Percentiles rank a stretch among this genome's conserved stretches.
Evolutionary conservation across 1,140 invertebrate species (phyloP).

Genomic region (Drosophila ercepeae): DNA sequence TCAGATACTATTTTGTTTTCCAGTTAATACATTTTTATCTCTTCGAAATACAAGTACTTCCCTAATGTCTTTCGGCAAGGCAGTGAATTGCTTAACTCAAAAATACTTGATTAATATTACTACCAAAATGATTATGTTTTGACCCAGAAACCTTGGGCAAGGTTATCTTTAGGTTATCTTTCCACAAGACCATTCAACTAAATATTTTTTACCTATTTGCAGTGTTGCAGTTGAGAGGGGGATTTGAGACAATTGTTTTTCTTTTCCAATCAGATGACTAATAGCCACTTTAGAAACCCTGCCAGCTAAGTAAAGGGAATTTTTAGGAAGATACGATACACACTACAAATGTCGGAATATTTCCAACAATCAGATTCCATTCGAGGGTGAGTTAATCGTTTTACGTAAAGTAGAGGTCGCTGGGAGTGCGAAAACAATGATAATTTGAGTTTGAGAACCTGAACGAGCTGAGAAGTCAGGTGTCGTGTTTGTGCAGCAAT

Average conservation of each 20-base stretch:
- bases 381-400: constrained; percentile 30
- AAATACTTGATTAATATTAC: neutral
- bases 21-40: neutral
- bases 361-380: constrained; percentile 21
- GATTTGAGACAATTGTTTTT: constrained; percentile 3
- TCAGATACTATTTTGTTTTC: neutral
- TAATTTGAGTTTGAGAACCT: constrained; percentile 25
- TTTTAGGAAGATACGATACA: constrained; percentile 16
- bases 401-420: constrained; percentile 29
- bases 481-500: constrained; percentile 59
- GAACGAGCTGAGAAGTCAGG: constrained; percentile 26
- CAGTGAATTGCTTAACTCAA: neutral
- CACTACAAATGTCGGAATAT: constrained; percentile 5
- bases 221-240: constrained; percentile 12
- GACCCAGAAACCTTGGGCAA: constrained; percentile 13
- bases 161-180: constrained; percentile 19
- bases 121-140: constrained; percentile 19
- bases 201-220: neutral
- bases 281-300: constrained; percentile 23
- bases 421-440: constrained; percentile 50
- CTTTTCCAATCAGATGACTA: constrained; percentile 19
- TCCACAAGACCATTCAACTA: neutral
- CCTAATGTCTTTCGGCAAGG: neutral
- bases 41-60: neutral
- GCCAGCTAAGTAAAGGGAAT: constrained; percentile 6